Evolutionary conservation across 2,797 vertebrate genomes (phyloP), one percentile per base, ranked within the genome.

Genomic region (Jordanella pulchra): DNA sequence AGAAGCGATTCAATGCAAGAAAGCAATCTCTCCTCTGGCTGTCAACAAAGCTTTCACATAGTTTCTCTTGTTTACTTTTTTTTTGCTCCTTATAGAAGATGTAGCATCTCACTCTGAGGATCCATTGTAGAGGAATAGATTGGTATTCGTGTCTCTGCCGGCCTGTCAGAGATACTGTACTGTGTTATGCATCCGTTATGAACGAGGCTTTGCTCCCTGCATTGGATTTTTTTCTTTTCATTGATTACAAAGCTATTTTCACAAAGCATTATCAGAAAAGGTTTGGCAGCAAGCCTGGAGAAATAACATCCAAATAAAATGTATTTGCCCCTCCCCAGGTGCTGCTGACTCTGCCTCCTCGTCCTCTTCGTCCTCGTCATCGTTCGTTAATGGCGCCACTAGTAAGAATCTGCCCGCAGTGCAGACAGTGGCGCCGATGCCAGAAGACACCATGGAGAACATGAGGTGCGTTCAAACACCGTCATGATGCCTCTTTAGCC

Each of bases 391-490:
- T 71, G 98, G 98, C 77, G 98, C 97, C 84, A 99, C 98, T 63
- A 99, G 98, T 91, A 99, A 99, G 95, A 99, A 99, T 81, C 96
- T 99, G 64, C 98, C 98, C 14, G 98, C 98, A 42, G 98, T 99
- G 69, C 98, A 99, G 87, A 99, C 98, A 0, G 97, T 99, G 76
- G 97, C 98, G 9, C 98, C 98, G 68, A 98, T 99, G 97, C 97
- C 98, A 4, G 98, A 99, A 71, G 98, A 99, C 92, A 96, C 96
- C 2, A 96, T 97, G 89, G 98, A 99, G 93, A 99, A 96, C 64
- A 99, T 98, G 97, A 99, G 98, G 98, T 99, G 87, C 79, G 91
- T 77, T 27, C 73, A 67, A 67, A 35, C n/a, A 2, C 35, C 54
- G 11, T 50, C 71, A 28, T 71, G 4, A 32, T 55, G 79, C 55